These are phyloP conservation scores for Philopedon plagiatum DNA, from an alignment of 2,888 invertebrate species.

Conservation along the genomic window DNA sequence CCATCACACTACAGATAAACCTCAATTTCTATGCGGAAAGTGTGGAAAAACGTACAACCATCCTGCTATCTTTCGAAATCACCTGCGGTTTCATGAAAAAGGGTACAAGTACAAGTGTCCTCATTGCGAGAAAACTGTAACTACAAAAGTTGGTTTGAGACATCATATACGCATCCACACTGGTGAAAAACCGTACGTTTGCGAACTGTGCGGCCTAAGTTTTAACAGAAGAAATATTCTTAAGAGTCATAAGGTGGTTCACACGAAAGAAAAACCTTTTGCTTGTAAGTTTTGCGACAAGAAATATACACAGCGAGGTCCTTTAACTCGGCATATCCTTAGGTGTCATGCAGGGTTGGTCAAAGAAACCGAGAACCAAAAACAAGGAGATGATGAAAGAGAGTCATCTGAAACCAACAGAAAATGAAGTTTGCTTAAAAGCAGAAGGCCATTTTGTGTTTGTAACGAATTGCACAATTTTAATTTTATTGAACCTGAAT, in stretches of 20 bases:
- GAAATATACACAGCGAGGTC: conserved; percentile 7
- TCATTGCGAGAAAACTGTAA: conserved; percentile 17
- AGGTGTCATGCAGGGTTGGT: not conserved
- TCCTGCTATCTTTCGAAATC: conserved; percentile 51
- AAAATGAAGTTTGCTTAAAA: too few relatives aligned
- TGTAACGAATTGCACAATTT: too few relatives aligned
- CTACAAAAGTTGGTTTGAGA: not conserved
- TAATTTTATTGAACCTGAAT: too few relatives aligned
- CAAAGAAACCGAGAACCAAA: too few relatives aligned
- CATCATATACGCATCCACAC: conserved; percentile 55
- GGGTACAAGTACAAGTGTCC: not conserved
- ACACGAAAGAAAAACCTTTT: conserved; percentile 40
- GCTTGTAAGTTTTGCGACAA: conserved; percentile 26
- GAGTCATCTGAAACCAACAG: too few relatives aligned
- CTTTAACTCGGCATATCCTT: not conserved
- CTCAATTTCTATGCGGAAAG: conserved; percentile 3
- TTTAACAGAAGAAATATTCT: conserved; percentile 59
- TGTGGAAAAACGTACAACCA: conserved; percentile 56
- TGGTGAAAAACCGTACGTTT: conserved; percentile 57
- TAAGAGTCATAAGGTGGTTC: conserved; percentile 30
- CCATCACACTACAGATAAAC: not conserved
- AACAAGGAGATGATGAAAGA: too few relatives aligned
- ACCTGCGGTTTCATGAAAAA: conserved; percentile 38
- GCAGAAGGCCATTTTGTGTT: too few relatives aligned
- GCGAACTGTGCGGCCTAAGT: conserved; percentile 61